Base-by-base conservation (phyloP, 1,140 invertebrate species). In the Cotesia chilonis region DNA sequence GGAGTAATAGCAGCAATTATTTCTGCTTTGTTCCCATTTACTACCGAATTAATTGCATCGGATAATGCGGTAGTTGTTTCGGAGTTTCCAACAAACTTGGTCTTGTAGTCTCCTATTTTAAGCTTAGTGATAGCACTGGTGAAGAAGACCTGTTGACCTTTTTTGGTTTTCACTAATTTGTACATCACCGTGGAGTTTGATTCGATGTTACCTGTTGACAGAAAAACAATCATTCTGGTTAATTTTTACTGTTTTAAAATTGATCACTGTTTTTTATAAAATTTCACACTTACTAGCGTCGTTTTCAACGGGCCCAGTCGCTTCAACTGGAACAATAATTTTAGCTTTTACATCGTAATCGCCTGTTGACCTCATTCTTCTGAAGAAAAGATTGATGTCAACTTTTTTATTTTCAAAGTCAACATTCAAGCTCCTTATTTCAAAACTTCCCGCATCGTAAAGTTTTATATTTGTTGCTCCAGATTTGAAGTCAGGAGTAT, bases 321-420 rank as follows among this genome's bases (percentile, higher is more conserved):
- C 78, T 14, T n/a, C 60, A 9, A 87, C 74, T 0, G 82, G 80
- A 1, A 85, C 81, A 2, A 92, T 71, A 59, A 92, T 85, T 61
- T 85, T 87, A 2, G 88, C 87, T 73, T 89, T 87, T 3, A 92
- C 77, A 68, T 89, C 86, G 77, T 91, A 92, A 35, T 87, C 82
- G 0, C 89, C 89, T 2, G 88, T 82, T 20, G 92, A 77, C 51
- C 84, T 81, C 6, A 90, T 74, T 36, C 81, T 78, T 0, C 88
- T 87, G 52, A 91, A 87, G 0, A 75, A 77, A 0, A 89, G 38
- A 14, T 85, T 83, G 0, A 88, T 79, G 3, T 82, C 78, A 4
- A 90, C 83, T 6, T 74, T 82, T 14, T 86, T 78, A 2, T 88
- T 88, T 2, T 89, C 82, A 1, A 91, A 54, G 71, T 91, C 88